Evolutionary conservation across 2,888 invertebrate genomes (phyloP).

Genomic region (Catocala fraxini): DNA sequence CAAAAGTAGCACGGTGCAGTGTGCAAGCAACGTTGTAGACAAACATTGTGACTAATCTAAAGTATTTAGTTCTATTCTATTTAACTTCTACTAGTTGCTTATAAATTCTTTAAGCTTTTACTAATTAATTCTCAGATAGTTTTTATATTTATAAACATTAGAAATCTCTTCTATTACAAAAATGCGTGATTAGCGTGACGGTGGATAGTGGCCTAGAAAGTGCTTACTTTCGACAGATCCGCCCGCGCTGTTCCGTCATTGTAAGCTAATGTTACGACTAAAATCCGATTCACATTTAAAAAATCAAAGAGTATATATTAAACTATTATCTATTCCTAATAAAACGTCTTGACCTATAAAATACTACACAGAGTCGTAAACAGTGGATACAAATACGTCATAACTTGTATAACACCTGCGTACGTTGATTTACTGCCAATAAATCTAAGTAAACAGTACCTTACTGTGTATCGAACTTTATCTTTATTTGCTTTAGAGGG

Average conservation of each 20-base stretch:
- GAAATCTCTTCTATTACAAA: conserved; percentile 75
- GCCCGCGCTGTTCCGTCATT: conserved; percentile 53
- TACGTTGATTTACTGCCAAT: conserved; percentile 14
- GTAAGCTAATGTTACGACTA: conserved; percentile 61
- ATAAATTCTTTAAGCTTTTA: conserved; percentile 37
- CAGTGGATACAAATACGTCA: not conserved
- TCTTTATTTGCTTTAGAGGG: conserved; percentile 23
- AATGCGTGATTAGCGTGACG: conserved; percentile 80
- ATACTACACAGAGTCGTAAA: conserved; percentile 1
- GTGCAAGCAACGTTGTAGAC: too few relatives aligned
- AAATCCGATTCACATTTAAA: conserved; percentile 78
- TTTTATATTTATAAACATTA: conserved; percentile 56
- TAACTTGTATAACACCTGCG: conserved; percentile 3
- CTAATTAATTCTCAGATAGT: conserved; percentile 31
- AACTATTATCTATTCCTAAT: too few relatives aligned
- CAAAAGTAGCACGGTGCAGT: too few relatives aligned
- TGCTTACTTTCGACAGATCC: conserved; percentile 76
- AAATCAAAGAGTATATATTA: conserved; percentile 39
- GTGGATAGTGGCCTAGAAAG: conserved; percentile 81
- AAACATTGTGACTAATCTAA: not conserved
- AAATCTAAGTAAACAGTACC: conserved; percentile 24
- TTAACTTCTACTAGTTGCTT: not conserved
- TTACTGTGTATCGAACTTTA: conserved; percentile 19
- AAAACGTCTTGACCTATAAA: not conserved
- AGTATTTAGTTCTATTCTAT: not conserved